phyloP scores from a whole-genome alignment of 2,888 invertebrate genomes.

The Chironomus riparius region DNA sequence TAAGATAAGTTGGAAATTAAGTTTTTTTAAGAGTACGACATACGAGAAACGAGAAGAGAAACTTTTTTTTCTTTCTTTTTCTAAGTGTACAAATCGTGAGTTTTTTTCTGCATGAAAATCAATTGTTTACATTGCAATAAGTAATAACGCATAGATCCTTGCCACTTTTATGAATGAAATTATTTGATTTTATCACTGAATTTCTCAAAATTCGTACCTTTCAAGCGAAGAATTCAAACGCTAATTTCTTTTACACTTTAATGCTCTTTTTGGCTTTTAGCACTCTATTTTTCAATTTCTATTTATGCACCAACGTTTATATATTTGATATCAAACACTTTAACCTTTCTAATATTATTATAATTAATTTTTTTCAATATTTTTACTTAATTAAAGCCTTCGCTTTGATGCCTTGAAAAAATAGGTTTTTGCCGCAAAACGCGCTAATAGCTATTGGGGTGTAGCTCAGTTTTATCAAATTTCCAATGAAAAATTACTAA shows the following conservation, averaged over 20 bases:
- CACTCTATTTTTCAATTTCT: neutral
- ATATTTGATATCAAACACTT: neutral
- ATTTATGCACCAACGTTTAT: neutral
- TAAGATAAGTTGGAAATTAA: neutral
- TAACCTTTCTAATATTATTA: neutral
- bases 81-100: slow-evolving; percentile 6
- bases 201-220: neutral
- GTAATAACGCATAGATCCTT: neutral
- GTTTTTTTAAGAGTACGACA: neutral
- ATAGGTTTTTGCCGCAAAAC: no score
- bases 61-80: slow-evolving; percentile 17
- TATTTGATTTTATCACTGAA: neutral
- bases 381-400: neutral
- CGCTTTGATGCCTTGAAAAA: neutral
- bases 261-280: neutral
- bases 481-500: no score
- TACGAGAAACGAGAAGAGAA: slow-evolving; percentile 17
- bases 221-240: neutral
- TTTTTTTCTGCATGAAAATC: slow-evolving; percentile 8
- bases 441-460: no score
- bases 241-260: neutral
- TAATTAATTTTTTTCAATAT: neutral
- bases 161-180: slow-evolving; percentile 13
- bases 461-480: no score
- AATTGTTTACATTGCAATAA: slow-evolving; percentile 23